A percentile compares a stretch with the other conserved stretches of the same genome.
Evolutionary conservation across 2,113 vertebrate species (phyloP).

Genomic region (Murina feae): DNA sequence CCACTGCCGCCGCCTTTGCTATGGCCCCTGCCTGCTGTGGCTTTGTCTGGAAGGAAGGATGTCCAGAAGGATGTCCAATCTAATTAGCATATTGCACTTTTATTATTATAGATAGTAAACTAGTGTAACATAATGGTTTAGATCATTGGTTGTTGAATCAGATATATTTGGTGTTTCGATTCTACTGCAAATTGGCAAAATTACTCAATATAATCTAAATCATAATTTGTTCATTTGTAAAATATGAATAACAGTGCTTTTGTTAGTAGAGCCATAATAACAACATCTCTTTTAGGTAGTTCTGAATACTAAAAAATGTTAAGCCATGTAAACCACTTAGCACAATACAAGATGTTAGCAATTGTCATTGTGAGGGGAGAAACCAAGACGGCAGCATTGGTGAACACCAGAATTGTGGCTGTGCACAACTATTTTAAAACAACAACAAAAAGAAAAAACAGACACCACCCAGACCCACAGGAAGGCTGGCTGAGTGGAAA

Average conservation of each 20-base stretch:
- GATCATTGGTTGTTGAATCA: not conserved
- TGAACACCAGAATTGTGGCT: no score
- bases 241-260: not conserved
- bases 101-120: not conserved
- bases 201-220: not conserved
- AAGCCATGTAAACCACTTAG: not conserved
- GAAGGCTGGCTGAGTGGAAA: no score
- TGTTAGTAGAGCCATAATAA: not conserved
- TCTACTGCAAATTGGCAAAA: not conserved
- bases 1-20: no score
- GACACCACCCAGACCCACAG: no score
- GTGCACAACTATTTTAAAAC: no score
- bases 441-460: no score
- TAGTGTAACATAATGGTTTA: not conserved
- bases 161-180: not conserved
- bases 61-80: no score
- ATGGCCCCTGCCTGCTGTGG: no score
- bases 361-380: not conserved
- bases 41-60: no score
- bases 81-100: no score
- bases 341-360: not conserved
- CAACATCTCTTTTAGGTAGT: not conserved
- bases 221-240: constrained; percentile 15
- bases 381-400: no score
- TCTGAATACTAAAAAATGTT: not conserved